Base-by-base conservation (phyloP, 2,113 vertebrate genomes). In the Pyxicephalus adspersus region DNA sequence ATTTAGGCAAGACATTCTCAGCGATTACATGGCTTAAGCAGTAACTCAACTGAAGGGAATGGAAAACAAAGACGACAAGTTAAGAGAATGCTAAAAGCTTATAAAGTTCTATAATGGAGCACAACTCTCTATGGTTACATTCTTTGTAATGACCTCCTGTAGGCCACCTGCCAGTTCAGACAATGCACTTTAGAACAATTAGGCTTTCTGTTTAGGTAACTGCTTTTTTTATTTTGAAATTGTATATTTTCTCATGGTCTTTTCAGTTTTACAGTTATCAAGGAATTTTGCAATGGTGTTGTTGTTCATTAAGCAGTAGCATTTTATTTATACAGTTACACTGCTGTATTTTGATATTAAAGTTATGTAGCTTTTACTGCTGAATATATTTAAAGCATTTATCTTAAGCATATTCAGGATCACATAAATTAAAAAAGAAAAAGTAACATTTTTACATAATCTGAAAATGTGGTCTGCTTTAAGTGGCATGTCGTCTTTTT, bases 1-100 rank as follows among this genome's bases (percentile, higher is more conserved):
- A 73, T 64, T 81, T 65, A 57, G 68, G 51, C 19, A 60, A 79
- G 77, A 79, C 77, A 60, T 58, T 34, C 60, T 55, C 79, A 81
- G 50, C 63, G 60, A 81, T 74, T 64, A 55, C 60, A 55, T 28
- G 70, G 26, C 70, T 73, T 64, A 55, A 13, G 64, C 50, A 55
- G 26, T 7, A 38, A 55, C 63, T 78, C 51, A 63, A 45, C 45
- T 72, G 29, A 38, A 65, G 68, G 50, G 45, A 52, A 81, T 51
- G 29, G 79, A 19, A 73, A 73, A 64, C 13, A 34, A 73, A 80
- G 16, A 65, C 64, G 38, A 51, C 17, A 54, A 31, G 50, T 31
- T 57, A 34, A 66, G 11, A 11, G 4, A 19, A 23, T 55, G 50
- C 38, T 67, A 54, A 34, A 16, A 38, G 64, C 28, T 34, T 19